Base-by-base conservation (phyloP, 2,113 vertebrate species). In the Hyaena hyaena region DNA sequence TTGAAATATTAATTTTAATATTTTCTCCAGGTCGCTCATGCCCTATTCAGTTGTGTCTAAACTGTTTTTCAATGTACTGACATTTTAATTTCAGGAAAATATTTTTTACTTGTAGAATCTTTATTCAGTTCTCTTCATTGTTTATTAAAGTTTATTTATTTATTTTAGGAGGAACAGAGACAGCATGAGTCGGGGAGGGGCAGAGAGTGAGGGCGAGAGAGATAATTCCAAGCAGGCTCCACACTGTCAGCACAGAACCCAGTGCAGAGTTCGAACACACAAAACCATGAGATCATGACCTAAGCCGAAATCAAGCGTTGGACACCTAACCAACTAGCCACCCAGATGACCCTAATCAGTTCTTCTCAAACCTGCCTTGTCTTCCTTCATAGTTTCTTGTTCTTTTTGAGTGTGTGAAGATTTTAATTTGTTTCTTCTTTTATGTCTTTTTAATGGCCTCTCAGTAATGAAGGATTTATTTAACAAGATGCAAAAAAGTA, bases 21-120 rank as follows among this genome's bases (percentile, higher is more conserved):
- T 74, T 95, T 43, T 84, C 1, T 92, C 55, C 24, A 84, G 2
- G 39, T 96, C 58, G 92, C 31, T 74, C 88, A 89, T 92, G 74
- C 5, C 10, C 6, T 82, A 39, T 50, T 84, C 21, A 83, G 17
- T 11, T 28, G 7, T 93, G 10, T 88, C 69, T 88, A 79, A 90
- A 61, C 33, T 88, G 8, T 26, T 80, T 8, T 88, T 88, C 31
- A 85, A n/a, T 31, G 1, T 86, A 4, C 74, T 48, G 53, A 69
- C 24, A 12, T 35, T 81, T 89, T 86, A 94, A 89, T 80, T 92
- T 73, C 3, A 68, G 65, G 28, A 89, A 79, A 92, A 73, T 43
- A 48, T 63, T 89, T 79, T 76, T 90, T n/a, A 48, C 79, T 12
- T 73, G 10, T 81, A 81, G 12, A 92, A 92, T 63, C 10, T 76